These are phyloP conservation scores for Oophaga pumilio DNA, from an alignment of 2,113 vertebrate genomes.

Conservation along the genomic window DNA sequence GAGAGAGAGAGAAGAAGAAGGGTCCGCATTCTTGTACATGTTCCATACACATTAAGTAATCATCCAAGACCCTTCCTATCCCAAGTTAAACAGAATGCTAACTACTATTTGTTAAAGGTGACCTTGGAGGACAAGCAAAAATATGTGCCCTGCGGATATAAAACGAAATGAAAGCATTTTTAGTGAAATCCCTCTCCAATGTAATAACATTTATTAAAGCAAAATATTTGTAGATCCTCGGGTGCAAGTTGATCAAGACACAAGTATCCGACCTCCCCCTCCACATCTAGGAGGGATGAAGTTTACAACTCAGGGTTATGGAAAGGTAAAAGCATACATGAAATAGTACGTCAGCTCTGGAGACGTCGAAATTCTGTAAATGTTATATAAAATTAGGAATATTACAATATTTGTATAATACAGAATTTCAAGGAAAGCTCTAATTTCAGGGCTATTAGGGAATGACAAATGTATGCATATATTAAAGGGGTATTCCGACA, in stretches of 20 bases:
- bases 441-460: too few relatives aligned
- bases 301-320: constrained; percentile 18
- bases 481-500: too few relatives aligned
- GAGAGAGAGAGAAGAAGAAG: background rate
- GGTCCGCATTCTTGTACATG: constrained; percentile 20
- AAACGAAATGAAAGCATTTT: constrained; percentile 66
- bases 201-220: constrained; percentile 65
- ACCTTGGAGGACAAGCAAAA: constrained; percentile 59
- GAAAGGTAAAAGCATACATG: constrained; percentile 24
- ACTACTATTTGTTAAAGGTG: constrained; percentile 16
- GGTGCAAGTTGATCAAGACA: background rate
- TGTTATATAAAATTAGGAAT: too few relatives aligned
- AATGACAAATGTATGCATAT: too few relatives aligned
- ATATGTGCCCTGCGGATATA: constrained; percentile 61
- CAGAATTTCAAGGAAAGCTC: too few relatives aligned
- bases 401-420: too few relatives aligned
- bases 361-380: background rate
- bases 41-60: constrained; percentile 49
- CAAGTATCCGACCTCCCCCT: constrained; percentile 52
- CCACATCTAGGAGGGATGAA: background rate
- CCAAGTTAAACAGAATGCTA: constrained; percentile 38
- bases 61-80: constrained; percentile 21
- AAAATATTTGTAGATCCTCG: constrained; percentile 35
- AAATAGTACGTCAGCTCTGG: background rate
- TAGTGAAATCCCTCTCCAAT: constrained; percentile 69